Evolutionary conservation across 2,113 vertebrate genomes (phyloP), one percentile per base, ranked within the genome.

Genomic region (Pithys albifrons): DNA sequence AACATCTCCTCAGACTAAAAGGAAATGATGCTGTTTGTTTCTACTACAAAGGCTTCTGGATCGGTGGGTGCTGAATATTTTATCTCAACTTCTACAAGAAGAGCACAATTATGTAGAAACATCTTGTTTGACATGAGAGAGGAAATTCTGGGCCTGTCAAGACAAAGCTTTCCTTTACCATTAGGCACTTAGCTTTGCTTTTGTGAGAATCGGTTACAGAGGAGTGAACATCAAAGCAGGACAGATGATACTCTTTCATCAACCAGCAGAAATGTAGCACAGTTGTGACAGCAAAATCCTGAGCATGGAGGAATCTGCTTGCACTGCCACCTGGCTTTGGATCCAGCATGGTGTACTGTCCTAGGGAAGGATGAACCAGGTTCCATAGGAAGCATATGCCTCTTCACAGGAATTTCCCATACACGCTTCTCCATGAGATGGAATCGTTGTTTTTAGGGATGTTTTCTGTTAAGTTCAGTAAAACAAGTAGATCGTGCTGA

Each of bases 251-350:
- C 8, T 64, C 61, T 94, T 29, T 88, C 79, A 66, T 74, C 88
- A 80, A 67, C 76, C 74, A 80, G 89, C 82, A 67, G 72, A 73
- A 71, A 78, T 87, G 92, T 88, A 93, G 86, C 92, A 87, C 81
- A 28, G 64, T 48, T 64, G 84, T 80, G 80, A 74, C 89, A 75
- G 89, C 61, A 67, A 11, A 80, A 33, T 5, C 20, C 83, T 35
- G 75, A 65, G 82, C 6, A 0, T n/a, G 77, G 91, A 92, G 78
- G 71, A 94, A 72, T 57, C 87, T 88, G 81, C 43, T 66, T 66
- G 83, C 79, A 78, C 88, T 93, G 88, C 93, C 89, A 85, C 83
- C 89, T 79, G 84, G 78, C 94, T 96, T 82, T 55, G 85, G 75
- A 61, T 66, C 75, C 82, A 46, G 88, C 22, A 0, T 23, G 46